Evolutionary conservation across 2,113 vertebrate genomes (phyloP), one percentile per base, ranked within the genome.

Genomic region (Microcebus murinus): DNA sequence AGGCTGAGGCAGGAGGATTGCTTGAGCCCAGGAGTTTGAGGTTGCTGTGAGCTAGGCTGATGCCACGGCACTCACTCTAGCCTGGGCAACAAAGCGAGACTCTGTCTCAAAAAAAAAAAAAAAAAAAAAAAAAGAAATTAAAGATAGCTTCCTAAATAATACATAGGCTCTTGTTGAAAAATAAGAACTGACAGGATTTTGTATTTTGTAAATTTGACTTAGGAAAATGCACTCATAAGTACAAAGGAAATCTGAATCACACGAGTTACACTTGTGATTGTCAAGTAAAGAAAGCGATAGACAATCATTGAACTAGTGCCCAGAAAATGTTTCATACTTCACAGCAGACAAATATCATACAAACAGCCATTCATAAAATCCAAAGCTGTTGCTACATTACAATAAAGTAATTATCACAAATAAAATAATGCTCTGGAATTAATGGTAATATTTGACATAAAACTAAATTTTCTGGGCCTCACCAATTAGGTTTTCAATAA

Each of bases 401-500:
- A 94, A 27, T 55, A 63, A 79, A 61, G 25, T 83, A 71, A 96
- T 45, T 48, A 94, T 59, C 29, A 73, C 11, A 70, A 67, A 85
- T 92, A 84, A 90, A 84, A 55, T n/a, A 31, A 52, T 82, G 6
- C 0, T 80, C 36, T 92, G n/a, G 17, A 95, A 76, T 65, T 79
- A 76, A 86, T 70, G 3, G 13, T 45, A 87, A 36, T 52, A 93
- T 80, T 73, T 88, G 39, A 87, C 7, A 88, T 9, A 50, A 61
- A 95, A 84, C 25, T 65, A 89, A 87, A 70, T 87, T 92, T 88
- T 48, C 42, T 34, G 8, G 4, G 25, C 18, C 13, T 90, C 18
- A 57, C 39, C 34, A 76, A 71, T 74, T 70, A 80, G 42, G 42
- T 85, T 89, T 95, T 83, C 34, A 84, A 45, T 11, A 94, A 96